Evolutionary conservation across 2,113 vertebrate genomes (phyloP), one percentile per base, ranked within the genome.

Genomic region (Montifringilla adamsi): DNA sequence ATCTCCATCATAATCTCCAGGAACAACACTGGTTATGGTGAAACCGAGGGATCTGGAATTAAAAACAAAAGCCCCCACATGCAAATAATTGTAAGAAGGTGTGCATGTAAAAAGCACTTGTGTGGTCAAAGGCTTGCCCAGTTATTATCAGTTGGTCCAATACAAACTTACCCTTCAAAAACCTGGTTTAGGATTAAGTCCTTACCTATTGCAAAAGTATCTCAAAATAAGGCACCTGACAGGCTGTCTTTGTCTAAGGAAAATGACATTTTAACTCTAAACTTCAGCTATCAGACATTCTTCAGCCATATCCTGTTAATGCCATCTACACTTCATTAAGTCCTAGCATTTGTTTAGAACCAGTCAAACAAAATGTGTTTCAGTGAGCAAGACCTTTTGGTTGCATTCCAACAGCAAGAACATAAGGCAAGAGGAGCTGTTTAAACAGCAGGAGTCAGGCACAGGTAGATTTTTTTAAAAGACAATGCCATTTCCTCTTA

Each of bases 1-100:
- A 97, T 99, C 99, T 74, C 99, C 99, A 95, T 99, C 98, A 64
- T 99, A 99, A 97, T 99, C 99, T 56, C 99, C 99, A n/a, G 99
- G 99, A 76, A 99, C 99, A 46, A 99, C 99, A 62, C 99, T 98
- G 70, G 98, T 99, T 97, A 99, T 98, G 60, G 95, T 37, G 37
- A 97, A 68, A 62, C 96, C 77, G 0, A 97, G 84, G 93, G 96
- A 97, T 70, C 98, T 98, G 87, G n/a, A 95, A 95, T 67, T 47
- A 30, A 88, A 90, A 70, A 43, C 5, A 69, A 73, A 70, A 46
- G 18, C 3, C 26, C 1, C 1, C 22, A 55, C 10, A 44, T 39
- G 27, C 24, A 81, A 73, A 62, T 33, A 86, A 59, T 0, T 30
- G 35, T 59, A 62, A 21, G 52, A 89, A 41, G 2, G 6, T 8